Evolutionary conservation across 2,113 vertebrate genomes (phyloP).

Genomic region (Sisor rabdophorus): DNA sequence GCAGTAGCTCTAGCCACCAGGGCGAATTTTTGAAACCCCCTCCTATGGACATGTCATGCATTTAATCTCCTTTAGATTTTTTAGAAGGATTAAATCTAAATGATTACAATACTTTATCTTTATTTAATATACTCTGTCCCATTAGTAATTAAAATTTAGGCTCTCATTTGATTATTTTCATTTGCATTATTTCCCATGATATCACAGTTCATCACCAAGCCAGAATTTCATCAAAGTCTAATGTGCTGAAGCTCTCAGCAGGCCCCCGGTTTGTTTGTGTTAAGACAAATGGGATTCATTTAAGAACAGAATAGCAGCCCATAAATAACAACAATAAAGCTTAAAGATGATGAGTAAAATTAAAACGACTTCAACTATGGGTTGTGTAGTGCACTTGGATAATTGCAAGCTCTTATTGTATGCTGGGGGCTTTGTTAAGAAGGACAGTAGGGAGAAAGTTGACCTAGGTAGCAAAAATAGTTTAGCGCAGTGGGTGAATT

Average conservation of each 20-base stretch:
- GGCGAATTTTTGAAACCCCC: no score
- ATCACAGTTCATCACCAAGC: conserved; percentile 37
- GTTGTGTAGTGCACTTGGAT: conserved; percentile 1
- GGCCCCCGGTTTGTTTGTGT: conserved; percentile 29
- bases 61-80: no score
- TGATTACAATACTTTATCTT: neutral
- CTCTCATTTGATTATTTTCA: conserved; percentile 38
- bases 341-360: conserved; percentile 22
- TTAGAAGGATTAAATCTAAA: neutral
- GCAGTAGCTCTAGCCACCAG: no score
- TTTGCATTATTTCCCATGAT: conserved; percentile 45
- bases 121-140: conserved; percentile 20
- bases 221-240: conserved; percentile 33
- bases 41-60: no score
- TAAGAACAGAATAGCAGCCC: conserved; percentile 6
- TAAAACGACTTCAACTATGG: conserved; percentile 12
- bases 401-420: conserved; percentile 1
- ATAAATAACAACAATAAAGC: conserved; percentile 29
- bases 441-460: neutral
- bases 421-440: neutral
- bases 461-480: neutral
- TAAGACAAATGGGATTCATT: conserved; percentile 30
- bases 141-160: conserved; percentile 37
- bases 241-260: conserved; percentile 26
- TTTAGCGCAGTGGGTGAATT: neutral